A percentile compares a stretch with the other conserved stretches of the same genome.
phyloP scores from a whole-genome alignment of 2,113 vertebrate genomes.

The Crocuta crocuta region DNA sequence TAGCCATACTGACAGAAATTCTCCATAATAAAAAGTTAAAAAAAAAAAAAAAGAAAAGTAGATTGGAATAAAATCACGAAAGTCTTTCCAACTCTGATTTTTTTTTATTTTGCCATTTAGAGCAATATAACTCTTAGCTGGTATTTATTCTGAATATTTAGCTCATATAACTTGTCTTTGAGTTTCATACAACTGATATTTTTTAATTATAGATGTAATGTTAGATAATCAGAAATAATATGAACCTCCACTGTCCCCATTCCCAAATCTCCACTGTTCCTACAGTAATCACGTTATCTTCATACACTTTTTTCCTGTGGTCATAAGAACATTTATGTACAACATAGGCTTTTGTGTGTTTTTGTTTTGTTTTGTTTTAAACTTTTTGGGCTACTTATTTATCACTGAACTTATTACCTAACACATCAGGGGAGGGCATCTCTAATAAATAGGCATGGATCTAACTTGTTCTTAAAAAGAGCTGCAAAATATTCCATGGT shows the following conservation, averaged over 20 bases:
- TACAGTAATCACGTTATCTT: background rate
- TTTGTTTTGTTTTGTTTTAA: background rate
- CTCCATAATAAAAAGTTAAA: background rate
- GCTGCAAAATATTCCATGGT: background rate
- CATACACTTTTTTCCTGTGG: background rate
- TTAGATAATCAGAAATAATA: background rate
- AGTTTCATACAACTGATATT: background rate
- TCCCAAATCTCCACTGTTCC: background rate
- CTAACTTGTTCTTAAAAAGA: conserved; percentile 4
- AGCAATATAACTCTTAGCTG: background rate
- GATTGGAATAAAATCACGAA: background rate
- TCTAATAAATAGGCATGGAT: background rate
- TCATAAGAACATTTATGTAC: background rate
- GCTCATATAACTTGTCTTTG: background rate
- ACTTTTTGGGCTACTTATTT: background rate
- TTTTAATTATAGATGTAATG: background rate
- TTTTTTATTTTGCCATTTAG: background rate
- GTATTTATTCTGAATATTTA: background rate
- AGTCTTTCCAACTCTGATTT: background rate
- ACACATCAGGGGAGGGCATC: background rate
- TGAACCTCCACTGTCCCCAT: background rate
- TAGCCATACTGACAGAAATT: background rate
- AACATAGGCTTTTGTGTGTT: background rate
- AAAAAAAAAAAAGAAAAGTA: background rate
- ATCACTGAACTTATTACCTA: background rate